Evolutionary conservation across 2,797 vertebrate species (phyloP).

Genomic region (Micromesistius poutassou): DNA sequence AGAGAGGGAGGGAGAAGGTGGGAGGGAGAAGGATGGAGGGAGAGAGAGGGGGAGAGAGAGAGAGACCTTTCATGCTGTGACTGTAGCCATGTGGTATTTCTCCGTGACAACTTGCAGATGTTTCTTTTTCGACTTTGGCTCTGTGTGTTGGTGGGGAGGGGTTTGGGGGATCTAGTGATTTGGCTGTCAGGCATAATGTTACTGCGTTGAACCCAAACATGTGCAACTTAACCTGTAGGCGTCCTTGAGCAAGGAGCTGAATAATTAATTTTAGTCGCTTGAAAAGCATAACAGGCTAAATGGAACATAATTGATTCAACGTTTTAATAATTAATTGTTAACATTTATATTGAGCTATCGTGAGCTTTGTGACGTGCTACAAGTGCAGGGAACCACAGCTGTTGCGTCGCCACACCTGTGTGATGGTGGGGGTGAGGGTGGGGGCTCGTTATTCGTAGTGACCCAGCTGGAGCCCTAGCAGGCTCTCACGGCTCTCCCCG

Average conservation of each 20-base stretch:
- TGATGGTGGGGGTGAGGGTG: not conserved
- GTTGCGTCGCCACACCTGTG: not conserved
- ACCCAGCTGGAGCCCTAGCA: no score
- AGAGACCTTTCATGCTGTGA: constrained; percentile 64
- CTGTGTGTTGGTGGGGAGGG: constrained; percentile 40
- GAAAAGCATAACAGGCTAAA: not conserved
- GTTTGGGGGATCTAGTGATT: constrained; percentile 22
- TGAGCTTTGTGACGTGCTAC: no score
- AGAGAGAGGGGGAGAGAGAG: constrained; percentile 46
- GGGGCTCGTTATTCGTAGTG: no score
- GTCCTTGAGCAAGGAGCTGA: no score
- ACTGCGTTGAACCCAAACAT: constrained; percentile 25
- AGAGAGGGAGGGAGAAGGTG: constrained; percentile 66
- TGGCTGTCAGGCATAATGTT: constrained; percentile 7
- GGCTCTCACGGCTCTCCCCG: no score
- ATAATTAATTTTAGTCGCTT: no score
- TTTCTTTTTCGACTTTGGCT: constrained; percentile 54
- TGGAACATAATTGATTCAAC: no score
- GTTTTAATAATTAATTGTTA: no score
- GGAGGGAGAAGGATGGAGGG: constrained; percentile 44
- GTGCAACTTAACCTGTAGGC: no score
- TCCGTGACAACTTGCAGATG: constrained; percentile 66
- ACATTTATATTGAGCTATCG: no score
- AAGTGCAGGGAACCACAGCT: no score
- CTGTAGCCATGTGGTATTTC: constrained; percentile 61